Base-by-base conservation (phyloP, 2,888 invertebrate species). In the Tenthredo amoena region DNA sequence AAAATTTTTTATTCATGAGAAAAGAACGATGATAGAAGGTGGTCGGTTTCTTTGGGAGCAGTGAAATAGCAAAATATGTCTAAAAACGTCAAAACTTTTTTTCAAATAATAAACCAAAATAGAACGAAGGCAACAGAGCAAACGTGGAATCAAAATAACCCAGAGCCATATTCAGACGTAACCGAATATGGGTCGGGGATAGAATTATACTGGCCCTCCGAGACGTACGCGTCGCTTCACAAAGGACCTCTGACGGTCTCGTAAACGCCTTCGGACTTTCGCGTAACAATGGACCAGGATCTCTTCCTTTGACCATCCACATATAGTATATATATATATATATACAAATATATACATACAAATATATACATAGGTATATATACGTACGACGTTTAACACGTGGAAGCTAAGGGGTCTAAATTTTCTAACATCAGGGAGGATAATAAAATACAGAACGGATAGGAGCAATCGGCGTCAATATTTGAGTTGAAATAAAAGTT, bases 71-170 rank as follows among this genome's bases (percentile, higher is more conserved):
- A 90, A 89, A 90, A 90, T 90, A 89, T 90, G 90, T 89, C 89
- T 87, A 85, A 86, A 89, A 89, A 89, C 88, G 90, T 91, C 91
- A 90, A 91, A 91, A 91, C 88, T 87, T 87, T 87, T 77, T 77
- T 68, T 77, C 77, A 84, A 74, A 71, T 77, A 77, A 77, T 40
- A 31, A 84, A 81, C 71, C 47, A 40, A 74, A 86, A 86, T 77
- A 84, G 37, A 87, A 43, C 77, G 84, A 62, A 82, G 77, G 71
- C 82, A 83, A 85, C 84, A 68, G 43, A 84, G 85, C 50, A 85
- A 86, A 85, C 85, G 85, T 86, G 87, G 85, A 71, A 83, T 86
- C 87, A 81, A 86, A 81, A 83, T 83, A 58, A 62, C 68, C 43
- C 85, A 84, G 7, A 40, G 55, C 85, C 84, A 86, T 82, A 85